Evolutionary conservation across 2,888 invertebrate genomes (phyloP).

Genomic region (Xestia xanthographa): DNA sequence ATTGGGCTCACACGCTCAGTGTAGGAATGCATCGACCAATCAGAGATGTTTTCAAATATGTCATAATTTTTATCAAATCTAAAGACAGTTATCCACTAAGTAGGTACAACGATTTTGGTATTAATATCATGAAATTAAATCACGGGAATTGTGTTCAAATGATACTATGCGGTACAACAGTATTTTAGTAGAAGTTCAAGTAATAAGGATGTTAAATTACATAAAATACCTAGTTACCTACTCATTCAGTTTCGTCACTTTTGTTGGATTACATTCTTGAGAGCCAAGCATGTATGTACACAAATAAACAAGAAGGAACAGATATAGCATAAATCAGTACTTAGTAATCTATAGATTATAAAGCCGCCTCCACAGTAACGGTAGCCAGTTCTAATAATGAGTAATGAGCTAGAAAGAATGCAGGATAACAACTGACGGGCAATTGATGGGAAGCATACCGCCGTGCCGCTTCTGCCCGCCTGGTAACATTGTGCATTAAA

Average conservation of each 20-base stretch:
- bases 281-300: not conserved
- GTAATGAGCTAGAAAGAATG: constrained; percentile 84
- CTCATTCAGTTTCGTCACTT: not conserved
- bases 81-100: constrained; percentile 11
- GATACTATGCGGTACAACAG: not conserved
- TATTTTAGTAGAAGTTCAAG: not conserved
- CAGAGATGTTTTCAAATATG: constrained; percentile 31
- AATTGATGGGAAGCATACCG: constrained; percentile 75
- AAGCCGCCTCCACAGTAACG: constrained; percentile 74
- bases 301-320: not conserved
- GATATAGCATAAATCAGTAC: constrained; percentile 29
- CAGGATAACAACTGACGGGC: constrained; percentile 78
- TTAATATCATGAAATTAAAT: not conserved
- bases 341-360: constrained; percentile 69
- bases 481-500: constrained; percentile 71
- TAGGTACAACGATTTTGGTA: not conserved
- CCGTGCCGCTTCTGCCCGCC: constrained; percentile 60
- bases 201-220: not conserved
- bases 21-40: constrained; percentile 49
- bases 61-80: constrained; percentile 16
- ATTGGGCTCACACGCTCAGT: constrained; percentile 53
- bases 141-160: not conserved
- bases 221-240: not conserved
- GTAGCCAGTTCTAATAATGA: constrained; percentile 88
- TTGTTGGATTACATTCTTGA: not conserved